Percentiles rank a stretch among this genome's conserved stretches.
These are phyloP conservation scores for Scaptodrosophila latifasciaeformis DNA, from an alignment of 2,888 invertebrate genomes.

Conservation along the genomic window DNA sequence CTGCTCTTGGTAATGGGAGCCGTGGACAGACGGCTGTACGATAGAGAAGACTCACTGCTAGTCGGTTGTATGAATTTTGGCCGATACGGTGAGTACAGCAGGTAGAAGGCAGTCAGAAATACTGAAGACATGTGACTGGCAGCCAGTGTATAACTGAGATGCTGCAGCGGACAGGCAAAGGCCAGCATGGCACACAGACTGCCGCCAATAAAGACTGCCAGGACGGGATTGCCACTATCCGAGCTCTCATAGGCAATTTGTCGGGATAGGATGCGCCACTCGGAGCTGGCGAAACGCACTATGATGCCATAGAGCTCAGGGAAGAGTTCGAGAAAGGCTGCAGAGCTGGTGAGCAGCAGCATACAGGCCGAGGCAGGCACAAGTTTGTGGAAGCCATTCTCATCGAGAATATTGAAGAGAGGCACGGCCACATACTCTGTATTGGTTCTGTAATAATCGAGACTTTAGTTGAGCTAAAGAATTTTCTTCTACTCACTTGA, in stretches of 20 bases:
- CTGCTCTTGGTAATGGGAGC: conserved; percentile 63
- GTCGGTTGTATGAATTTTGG: conserved; percentile 73
- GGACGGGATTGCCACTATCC: conserved; percentile 77
- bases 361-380: conserved; percentile 77
- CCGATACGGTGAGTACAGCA: conserved; percentile 73
- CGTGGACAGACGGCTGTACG: conserved; percentile 74
- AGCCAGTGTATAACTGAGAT: conserved; percentile 75
- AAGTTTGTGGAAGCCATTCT: conserved; percentile 77
- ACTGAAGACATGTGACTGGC: conserved; percentile 72
- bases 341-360: conserved; percentile 76
- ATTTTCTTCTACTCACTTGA: conserved; percentile 55
- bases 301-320: conserved; percentile 76
- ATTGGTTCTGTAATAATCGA: conserved; percentile 45
- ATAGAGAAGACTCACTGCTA: conserved; percentile 70
- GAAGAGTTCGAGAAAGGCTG: conserved; percentile 77
- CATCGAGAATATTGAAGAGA: conserved; percentile 76
- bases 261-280: conserved; percentile 77
- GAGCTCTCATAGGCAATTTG: conserved; percentile 77
- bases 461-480: background rate
- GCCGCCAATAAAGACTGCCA: conserved; percentile 78
- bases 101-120: conserved; percentile 71
- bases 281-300: conserved; percentile 77
- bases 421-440: conserved; percentile 74
- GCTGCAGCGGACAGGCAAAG: conserved; percentile 78
- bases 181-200: conserved; percentile 78